Evolutionary conservation across 2,797 vertebrate genomes (phyloP), one percentile per base, ranked within the genome.

Genomic region (Mormyrus hasselquistii): DNA sequence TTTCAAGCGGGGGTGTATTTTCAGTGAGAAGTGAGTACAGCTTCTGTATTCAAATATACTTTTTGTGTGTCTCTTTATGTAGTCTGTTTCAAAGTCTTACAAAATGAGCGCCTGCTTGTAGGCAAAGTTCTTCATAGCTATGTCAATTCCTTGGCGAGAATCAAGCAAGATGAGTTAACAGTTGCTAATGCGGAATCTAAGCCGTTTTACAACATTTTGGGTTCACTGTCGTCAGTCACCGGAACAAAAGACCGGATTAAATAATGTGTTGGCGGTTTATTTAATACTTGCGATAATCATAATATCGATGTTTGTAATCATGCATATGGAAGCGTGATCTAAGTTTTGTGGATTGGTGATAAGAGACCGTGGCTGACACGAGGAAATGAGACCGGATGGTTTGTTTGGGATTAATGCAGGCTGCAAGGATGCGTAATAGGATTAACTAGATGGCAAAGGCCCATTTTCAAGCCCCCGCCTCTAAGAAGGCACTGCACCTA

Each of bases 391-490:
- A 83, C 90, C 84, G 89, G 87, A 85, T 90, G 93, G 92, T 90
- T 92, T 88, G 87, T 92, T 91, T 49, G 6, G 91, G 92, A 93
- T 92, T 93, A 93, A 93, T 90, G 91, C 88, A 89, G 92, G 91
- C 92, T 91, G 92, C 88, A 91, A 92, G 90, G 91, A 91, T 92
- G 92, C 89, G 90, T 92, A 93, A 92, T 92, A 90, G 93, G 93
- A 94, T 95, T 93, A 93, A 90, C 89, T 89, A 91, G n/a, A 89
- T 91, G 91, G 91, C 90, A 91, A 53, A 92, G 91, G 93, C 93
- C 90, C 86, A 59, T 87, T 87, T 87, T 59, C 84, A 34, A 55
- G 49, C 22, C 84, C 52, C 84, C 84, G 29, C 84, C 52, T 83
- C 79, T 34, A 83, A 44, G 79, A 50, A 50, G 47, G 22, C 12